Evolutionary conservation across 2,797 vertebrate genomes (phyloP), one percentile per base, ranked within the genome.

Genomic region (Typhlichthys eigenmanni): DNA sequence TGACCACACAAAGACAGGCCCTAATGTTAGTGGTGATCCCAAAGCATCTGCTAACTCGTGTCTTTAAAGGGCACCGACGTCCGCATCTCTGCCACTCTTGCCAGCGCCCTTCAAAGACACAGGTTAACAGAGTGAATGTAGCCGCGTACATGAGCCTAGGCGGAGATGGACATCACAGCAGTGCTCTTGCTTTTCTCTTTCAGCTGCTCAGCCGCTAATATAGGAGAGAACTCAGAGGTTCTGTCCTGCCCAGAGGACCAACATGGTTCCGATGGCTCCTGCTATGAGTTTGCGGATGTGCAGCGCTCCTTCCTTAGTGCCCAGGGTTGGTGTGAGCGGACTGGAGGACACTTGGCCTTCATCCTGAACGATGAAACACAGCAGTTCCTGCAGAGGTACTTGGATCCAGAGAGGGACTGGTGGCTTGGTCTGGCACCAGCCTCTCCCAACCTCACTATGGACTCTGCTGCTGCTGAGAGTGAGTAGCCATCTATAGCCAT

Each of bases 261-360:
- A 81, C 77, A 93, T 73, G 75, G 85, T 74, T 97, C 97, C 68
- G 92, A 94, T 1, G 78, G 64, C 6, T 94, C 95, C 0, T 99
- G 96, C 77, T 98, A 95, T 6, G 94, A 98, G 68, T 93, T 97
- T 90, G 91, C 95, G 58, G 76, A 68, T n/a, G 78, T 95, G 7
- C 82, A 88, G 70, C 87, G 34, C 8, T 85, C 91, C 32, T 96
- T 96, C 72, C 79, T 64, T 0, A 79, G 79, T 5, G 95, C 95
- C 55, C 94, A 98, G 88, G 86, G 83, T 24, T 98, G 96, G 96
- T 98, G 96, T 59, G 96, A 98, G 86, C 90, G 85, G 73, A 93
- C 91, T 0, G 95, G 96, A 16, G 96, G 97, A 58, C 96, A 97
- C 57, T 70, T 98, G 5, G 90, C 90, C 60, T 98, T 97, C 55